Conservation (phyloP, 2,797 vertebrate species). For the Lophotriccus pileatus region DNA sequence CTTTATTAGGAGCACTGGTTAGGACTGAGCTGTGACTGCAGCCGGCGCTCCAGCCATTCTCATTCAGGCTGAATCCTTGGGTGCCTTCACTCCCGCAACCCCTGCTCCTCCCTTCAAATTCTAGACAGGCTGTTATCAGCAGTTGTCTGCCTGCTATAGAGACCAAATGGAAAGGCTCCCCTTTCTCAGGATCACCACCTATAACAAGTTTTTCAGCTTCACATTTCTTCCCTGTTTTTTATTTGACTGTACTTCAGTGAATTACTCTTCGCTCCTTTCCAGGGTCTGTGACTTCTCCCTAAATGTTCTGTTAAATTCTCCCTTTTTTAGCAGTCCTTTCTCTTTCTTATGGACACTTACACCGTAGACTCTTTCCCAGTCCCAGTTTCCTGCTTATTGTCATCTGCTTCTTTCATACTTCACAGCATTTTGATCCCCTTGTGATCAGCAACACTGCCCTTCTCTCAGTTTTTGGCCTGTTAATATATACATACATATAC, state of each 20-base stretch:
- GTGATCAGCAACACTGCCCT: not conserved
- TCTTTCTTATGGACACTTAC: not conserved
- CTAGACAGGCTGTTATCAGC: constrained; percentile 49
- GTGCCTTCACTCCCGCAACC: constrained; percentile 1
- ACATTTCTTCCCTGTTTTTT: not conserved
- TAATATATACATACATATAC: not conserved
- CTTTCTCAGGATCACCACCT: constrained; percentile 46
- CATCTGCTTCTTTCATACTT: not conserved
- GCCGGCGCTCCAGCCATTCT: constrained; percentile 52
- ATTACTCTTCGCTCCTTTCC: not conserved
- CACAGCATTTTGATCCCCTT: not conserved
- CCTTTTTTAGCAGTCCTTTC: not conserved
- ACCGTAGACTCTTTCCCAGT: not conserved
- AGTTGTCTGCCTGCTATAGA: constrained; percentile 49
- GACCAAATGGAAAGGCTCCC: constrained; percentile 50
- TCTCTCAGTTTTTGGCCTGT: not conserved
- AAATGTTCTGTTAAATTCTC: not conserved
- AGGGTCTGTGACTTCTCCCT: not conserved
- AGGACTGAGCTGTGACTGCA: constrained; percentile 5
- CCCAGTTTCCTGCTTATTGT: not conserved
- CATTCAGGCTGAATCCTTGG: constrained; percentile 53
- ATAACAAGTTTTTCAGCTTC: constrained; percentile 25
- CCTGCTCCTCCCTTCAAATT: constrained; percentile 50
- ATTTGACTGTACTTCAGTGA: not conserved
- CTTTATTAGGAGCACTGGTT: not conserved